Evolutionary conservation across 2,888 invertebrate genomes (phyloP), one percentile per base, ranked within the genome.

Genomic region (Cenopis cana): DNA sequence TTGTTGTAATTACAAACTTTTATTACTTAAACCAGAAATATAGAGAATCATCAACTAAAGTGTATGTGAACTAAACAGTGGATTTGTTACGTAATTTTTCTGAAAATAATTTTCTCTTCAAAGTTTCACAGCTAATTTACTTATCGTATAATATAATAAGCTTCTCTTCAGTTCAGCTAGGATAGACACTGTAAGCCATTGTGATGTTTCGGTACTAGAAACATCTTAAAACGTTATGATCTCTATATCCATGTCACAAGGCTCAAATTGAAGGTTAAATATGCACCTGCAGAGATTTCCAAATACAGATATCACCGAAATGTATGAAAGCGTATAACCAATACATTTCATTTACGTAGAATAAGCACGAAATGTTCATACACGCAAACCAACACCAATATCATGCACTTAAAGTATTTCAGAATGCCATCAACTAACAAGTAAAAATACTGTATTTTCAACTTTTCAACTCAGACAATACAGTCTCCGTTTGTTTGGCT

Each of bases 321-420:
- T 59, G 14, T 41, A 59, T 14, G 59, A 59, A 59, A 59, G 59
- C 59, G 20, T 59, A 41, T 59, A 59, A 41, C 18, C 29, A 59
- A 59, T 59, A 20, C 41, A 20, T 41, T 56, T 36, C 56, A 64
- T 64, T 64, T 54, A 65, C 52, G n/a, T 38, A 24, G 38, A 54
- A 64, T 41, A 54, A 54, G 52, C 64, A 64, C 64, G 46, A 49
- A 46, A 17, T 46, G 33, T n/a, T 55, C 46, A 38, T 46, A 46
- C 55, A 66, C 60, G 24, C 59, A 68, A 59, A 41, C 46, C 46
- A 12, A 46, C n/a, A 46, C 46, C 46, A n/a, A n/a, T 46, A 46
- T 46, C 14, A n/a, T 46, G 46, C 1, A 8, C 46, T n/a, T n/a
- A n/a, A 12, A n/a, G 6, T 46, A 8, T 46, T 6, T 46, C 0